phyloP scores from a whole-genome alignment of 53 echinoderm and acorn worm species.

The Henricia sp. region DNA sequence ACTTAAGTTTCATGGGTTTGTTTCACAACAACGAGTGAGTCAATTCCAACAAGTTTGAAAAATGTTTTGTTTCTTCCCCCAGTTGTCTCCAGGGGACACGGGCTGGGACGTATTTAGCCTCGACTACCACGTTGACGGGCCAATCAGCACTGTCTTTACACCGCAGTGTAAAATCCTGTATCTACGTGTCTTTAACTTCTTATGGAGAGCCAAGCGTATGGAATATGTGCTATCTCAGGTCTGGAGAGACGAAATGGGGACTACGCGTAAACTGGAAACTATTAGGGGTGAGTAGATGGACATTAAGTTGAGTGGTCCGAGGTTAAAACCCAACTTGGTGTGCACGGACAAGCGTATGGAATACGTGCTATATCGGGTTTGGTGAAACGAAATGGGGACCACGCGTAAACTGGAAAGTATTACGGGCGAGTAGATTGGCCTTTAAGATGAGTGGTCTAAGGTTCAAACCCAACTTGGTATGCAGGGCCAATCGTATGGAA shows the following conservation, averaged over 20 bases:
- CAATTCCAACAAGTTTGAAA: too few species aligned
- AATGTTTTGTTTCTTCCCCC: neutral
- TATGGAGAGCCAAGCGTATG: slow-evolving; percentile 99
- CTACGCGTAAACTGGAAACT: slow-evolving; percentile 70
- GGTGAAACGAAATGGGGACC: too few species aligned
- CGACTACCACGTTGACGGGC: slow-evolving; percentile 96
- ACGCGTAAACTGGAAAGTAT: too few species aligned
- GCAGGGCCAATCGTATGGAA: slow-evolving; percentile 98
- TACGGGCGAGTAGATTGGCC: too few species aligned
- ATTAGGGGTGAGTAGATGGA: slow-evolving; percentile 70
- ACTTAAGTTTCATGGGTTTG: too few species aligned
- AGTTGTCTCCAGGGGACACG: slow-evolving; percentile 93
- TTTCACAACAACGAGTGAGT: too few species aligned
- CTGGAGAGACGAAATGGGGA: slow-evolving; percentile 88
- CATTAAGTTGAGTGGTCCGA: neutral
- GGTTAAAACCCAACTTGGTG: too few species aligned
- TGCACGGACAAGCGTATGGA: too few species aligned
- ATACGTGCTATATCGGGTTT: too few species aligned
- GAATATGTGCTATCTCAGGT: slow-evolving; percentile 94
- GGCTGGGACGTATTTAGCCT: slow-evolving; percentile 99
- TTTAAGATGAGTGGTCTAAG: too few species aligned
- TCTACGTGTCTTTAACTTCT: slow-evolving; percentile 95
- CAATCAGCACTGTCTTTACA: slow-evolving; percentile 97
- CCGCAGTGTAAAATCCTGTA: slow-evolving; percentile 90
- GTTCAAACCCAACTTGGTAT: slow-evolving; percentile 99